Conservation (phyloP, 2,797 vertebrate genomes). For the Premnoplex brunnescens region DNA sequence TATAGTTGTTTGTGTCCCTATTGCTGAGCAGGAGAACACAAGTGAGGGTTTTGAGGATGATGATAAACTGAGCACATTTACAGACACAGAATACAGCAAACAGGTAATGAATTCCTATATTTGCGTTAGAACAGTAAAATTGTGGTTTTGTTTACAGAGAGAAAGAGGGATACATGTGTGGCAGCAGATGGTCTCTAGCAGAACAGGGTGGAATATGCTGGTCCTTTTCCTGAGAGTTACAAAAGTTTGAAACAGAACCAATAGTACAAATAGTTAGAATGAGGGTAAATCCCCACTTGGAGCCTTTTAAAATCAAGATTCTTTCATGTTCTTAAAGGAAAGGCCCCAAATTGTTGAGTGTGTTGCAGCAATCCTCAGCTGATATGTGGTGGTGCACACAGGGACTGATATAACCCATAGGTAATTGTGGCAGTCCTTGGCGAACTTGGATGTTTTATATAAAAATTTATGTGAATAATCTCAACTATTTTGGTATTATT, state of each 20-base stretch:
- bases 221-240: background rate
- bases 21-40: slow-evolving; percentile 90
- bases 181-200: background rate
- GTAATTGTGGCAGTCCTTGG: background rate
- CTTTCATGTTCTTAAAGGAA: background rate
- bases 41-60: slow-evolving; percentile 85
- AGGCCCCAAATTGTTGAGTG: background rate
- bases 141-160: background rate
- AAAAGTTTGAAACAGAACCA: background rate
- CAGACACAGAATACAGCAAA: slow-evolving; percentile 46
- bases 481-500: background rate
- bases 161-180: fast-evolving
- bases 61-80: slow-evolving; percentile 70
- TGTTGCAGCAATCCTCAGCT: background rate
- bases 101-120: slow-evolving; percentile 50
- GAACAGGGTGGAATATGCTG: background rate
- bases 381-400: background rate
- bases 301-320: background rate
- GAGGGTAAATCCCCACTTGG: background rate
- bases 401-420: background rate
- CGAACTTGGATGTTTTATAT: background rate
- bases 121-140: background rate
- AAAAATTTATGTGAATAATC: background rate
- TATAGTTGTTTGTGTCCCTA: slow-evolving; percentile 88
- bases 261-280: background rate